A percentile compares a stretch with the other conserved stretches of the same genome.
These are phyloP conservation scores for Zaprionus tsacasi DNA, from an alignment of 1,140 invertebrate genomes.

Conservation along the genomic window DNA sequence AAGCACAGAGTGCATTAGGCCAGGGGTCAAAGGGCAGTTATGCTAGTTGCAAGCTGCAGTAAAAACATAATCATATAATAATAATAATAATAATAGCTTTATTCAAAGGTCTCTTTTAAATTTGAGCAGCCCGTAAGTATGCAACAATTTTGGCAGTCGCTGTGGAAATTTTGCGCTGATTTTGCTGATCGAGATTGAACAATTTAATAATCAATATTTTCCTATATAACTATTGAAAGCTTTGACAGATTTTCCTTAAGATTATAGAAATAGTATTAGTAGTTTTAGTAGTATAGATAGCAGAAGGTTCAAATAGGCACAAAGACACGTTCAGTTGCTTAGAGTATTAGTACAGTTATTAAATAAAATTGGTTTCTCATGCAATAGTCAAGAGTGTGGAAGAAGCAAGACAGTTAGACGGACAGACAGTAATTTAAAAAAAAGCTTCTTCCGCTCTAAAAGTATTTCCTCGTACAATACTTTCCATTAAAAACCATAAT, in stretches of 20 bases:
- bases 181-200: background rate
- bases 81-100: background rate
- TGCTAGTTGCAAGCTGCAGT: background rate
- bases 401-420: background rate
- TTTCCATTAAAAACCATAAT: background rate
- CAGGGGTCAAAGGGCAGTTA: constrained; percentile 1
- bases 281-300: background rate
- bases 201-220: background rate
- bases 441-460: background rate
- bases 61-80: background rate
- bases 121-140: background rate
- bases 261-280: background rate
- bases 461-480: background rate
- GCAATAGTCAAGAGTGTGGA: background rate
- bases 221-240: too few species aligned
- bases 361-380: background rate
- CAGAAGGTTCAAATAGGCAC: background rate
- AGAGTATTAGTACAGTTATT: background rate
- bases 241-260: background rate
- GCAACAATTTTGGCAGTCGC: background rate
- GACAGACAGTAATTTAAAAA: background rate
- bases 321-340: constrained; percentile 1
- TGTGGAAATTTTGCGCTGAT: background rate
- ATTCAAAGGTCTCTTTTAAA: background rate
- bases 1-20: constrained; percentile 41